phyloP scores from a whole-genome alignment of 1,140 invertebrate species.

The Archivesica marissinica region DNA sequence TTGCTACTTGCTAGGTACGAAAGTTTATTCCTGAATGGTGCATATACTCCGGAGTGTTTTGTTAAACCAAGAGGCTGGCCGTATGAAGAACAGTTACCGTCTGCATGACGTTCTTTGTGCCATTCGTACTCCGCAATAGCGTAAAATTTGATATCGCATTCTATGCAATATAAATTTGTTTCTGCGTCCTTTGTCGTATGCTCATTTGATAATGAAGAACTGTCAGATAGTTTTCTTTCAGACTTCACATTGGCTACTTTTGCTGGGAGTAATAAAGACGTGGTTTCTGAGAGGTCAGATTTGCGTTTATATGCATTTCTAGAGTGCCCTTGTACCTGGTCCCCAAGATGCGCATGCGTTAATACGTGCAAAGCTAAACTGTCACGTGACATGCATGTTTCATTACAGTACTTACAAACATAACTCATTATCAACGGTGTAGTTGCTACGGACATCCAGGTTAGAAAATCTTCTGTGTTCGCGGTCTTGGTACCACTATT shows the following conservation, averaged over 20 bases:
- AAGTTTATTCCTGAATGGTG: neutral
- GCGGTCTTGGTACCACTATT: neutral
- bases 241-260: neutral
- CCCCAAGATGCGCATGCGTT: conserved; percentile 43
- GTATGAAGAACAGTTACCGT: neutral
- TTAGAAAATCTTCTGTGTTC: neutral
- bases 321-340: neutral
- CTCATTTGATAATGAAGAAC: neutral
- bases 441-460: neutral
- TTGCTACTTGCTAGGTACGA: neutral
- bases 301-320: conserved; percentile 36
- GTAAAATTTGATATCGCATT: conserved; percentile 43
- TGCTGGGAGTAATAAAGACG: neutral
- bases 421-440: neutral
- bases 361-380: conserved; percentile 54
- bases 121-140: conserved; percentile 31
- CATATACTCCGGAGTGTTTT: neutral
- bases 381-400: conserved; percentile 33
- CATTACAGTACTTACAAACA: conserved; percentile 39
- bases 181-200: neutral
- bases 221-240: neutral
- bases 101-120: conserved; percentile 32
- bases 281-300: neutral
- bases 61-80: conserved; percentile 22
- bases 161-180: conserved; percentile 28